These are phyloP conservation scores for Drosophila albomicans DNA, from an alignment of 1,140 invertebrate genomes.

Conservation along the genomic window DNA sequence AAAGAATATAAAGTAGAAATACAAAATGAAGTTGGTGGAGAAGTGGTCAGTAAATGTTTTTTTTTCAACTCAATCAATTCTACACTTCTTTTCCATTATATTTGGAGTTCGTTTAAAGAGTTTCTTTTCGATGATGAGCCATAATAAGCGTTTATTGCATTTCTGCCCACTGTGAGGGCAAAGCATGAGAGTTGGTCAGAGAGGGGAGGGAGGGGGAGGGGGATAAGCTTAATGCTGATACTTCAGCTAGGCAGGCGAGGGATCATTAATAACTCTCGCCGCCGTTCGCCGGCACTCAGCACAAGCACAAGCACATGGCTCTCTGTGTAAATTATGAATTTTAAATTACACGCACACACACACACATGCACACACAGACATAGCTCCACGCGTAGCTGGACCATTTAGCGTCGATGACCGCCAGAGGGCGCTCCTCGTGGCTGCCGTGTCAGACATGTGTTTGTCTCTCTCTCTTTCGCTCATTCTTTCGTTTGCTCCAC, in stretches of 20 bases:
- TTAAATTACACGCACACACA: conserved; percentile 59
- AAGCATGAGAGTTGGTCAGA: conserved; percentile 39
- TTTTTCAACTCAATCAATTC: conserved; percentile 1
- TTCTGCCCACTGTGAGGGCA: conserved; percentile 24
- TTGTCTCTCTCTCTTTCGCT: conserved; percentile 2
- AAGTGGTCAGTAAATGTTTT: neutral
- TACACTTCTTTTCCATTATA: neutral
- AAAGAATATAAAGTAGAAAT: neutral
- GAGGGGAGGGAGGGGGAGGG: neutral
- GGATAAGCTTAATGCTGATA: conserved; percentile 37
- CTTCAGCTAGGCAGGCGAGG: conserved; percentile 18
- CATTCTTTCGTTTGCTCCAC: neutral
- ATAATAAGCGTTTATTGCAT: conserved; percentile 17
- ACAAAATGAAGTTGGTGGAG: neutral
- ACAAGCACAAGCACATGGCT: conserved; percentile 23
- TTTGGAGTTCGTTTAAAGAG: neutral
- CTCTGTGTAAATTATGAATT: conserved; percentile 76
- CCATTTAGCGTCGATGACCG: conserved; percentile 44
- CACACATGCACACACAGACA: conserved; percentile 3
- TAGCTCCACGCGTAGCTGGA: conserved; percentile 3
- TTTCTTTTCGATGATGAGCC: conserved; percentile 3
- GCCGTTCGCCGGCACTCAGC: conserved; percentile 73
- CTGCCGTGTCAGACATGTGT: conserved; percentile 24
- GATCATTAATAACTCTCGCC: conserved; percentile 72
- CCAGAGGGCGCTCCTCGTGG: conserved; percentile 49